These are phyloP conservation scores for Chromis chromis DNA, from an alignment of 2,797 vertebrate species.

Conservation along the genomic window DNA sequence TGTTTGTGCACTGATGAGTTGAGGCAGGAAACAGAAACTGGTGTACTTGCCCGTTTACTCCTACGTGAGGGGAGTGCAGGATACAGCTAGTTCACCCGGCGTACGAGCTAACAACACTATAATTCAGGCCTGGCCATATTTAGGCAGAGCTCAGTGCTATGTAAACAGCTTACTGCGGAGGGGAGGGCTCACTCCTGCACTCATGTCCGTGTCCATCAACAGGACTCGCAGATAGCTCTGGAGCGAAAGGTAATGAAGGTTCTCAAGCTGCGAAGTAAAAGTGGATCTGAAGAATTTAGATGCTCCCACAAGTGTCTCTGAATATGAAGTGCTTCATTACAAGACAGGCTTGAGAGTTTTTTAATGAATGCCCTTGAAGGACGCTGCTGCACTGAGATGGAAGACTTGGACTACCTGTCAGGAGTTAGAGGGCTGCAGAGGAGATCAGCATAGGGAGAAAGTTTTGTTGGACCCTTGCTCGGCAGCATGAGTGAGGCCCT, in stretches of 20 bases:
- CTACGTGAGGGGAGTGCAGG: constrained; percentile 35
- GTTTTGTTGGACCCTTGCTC: constrained; percentile 12
- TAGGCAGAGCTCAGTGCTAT: constrained; percentile 77
- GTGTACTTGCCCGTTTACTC: constrained; percentile 30
- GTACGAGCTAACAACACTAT: constrained; percentile 58
- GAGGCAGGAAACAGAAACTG: constrained; percentile 62
- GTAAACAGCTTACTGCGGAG: constrained; percentile 79
- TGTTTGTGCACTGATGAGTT: constrained; percentile 56
- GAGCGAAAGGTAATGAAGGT: constrained; percentile 39
- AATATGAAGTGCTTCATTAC: constrained; percentile 18
- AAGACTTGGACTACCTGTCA: constrained; percentile 39
- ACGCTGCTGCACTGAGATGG: constrained; percentile 50
- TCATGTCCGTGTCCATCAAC: constrained; percentile 76
- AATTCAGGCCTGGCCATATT: constrained; percentile 82
- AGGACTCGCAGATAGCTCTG: constrained; percentile 43
- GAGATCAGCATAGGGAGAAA: constrained; percentile 20
- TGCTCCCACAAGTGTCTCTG: constrained; percentile 22
- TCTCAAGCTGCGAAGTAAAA: constrained; percentile 18
- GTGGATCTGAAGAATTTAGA: constrained; percentile 14
- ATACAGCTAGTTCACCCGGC: constrained; percentile 36
- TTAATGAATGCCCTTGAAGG: constrained; percentile 18
- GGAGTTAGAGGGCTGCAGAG: constrained; percentile 15
- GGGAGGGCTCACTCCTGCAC: constrained; percentile 70
- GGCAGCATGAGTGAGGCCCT: constrained; percentile 71
- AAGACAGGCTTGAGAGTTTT: not conserved